Evolutionary conservation across 1,140 invertebrate species (phyloP).

Genomic region (Calliphora vicina): DNA sequence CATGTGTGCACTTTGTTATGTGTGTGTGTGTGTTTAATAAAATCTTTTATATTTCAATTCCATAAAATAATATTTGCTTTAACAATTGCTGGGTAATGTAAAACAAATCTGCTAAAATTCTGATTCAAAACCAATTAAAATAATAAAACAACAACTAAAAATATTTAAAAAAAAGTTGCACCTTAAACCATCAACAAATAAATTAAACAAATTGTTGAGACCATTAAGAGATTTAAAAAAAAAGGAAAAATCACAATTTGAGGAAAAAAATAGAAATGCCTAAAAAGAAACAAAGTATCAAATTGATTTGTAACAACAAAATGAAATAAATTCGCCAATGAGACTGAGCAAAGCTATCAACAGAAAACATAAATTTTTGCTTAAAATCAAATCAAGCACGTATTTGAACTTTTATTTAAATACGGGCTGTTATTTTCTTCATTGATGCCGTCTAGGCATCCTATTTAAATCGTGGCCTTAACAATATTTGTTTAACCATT

Average conservation of each 20-base stretch:
- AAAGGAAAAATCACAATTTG: not conserved
- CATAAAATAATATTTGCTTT: not conserved
- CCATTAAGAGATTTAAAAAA: not conserved
- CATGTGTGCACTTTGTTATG: not conserved
- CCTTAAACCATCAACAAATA: not conserved
- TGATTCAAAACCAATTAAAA: not conserved
- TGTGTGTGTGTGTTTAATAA: not conserved
- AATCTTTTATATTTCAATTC: not conserved
- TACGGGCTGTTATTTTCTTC: not conserved
- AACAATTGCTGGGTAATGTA: not conserved
- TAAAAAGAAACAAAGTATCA: not conserved
- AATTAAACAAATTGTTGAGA: not conserved
- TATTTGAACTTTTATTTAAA: not conserved
- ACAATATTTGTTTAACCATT: conserved; percentile 3
- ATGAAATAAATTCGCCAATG: not conserved
- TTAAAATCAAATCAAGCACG: not conserved
- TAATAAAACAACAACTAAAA: not conserved
- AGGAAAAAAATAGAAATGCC: not conserved
- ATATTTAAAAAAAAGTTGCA: not conserved
- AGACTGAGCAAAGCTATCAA: not conserved
- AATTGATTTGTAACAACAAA: not conserved
- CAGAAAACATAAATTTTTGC: not conserved
- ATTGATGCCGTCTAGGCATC: not conserved
- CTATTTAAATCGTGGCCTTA: not conserved
- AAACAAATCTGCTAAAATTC: not conserved